Base-by-base conservation (phyloP, 2,113 vertebrate species). In the Caranx ignobilis region DNA sequence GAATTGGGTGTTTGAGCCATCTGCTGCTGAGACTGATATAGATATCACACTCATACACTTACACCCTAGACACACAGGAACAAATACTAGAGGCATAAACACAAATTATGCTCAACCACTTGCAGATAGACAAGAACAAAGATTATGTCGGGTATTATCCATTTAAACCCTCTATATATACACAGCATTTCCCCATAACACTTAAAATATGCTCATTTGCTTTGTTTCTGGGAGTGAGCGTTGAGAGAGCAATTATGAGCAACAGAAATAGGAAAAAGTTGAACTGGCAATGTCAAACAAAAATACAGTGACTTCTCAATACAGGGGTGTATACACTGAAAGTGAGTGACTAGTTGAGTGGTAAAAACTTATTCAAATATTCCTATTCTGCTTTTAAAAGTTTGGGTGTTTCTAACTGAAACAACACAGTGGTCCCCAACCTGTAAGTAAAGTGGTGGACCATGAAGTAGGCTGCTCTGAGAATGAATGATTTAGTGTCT, bases 11-110 rank as follows among this genome's bases (percentile, higher is more conserved):
- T 79, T 80, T 86, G 75, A 39, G 68, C 87, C 89, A 86, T 89
- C 85, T 88, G 87, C 83, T 85, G 60, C 81, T 71, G 71, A 78
- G 72, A 85, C 57, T 77, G 85, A 91, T 84, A 84, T 75, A 89
- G 80, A 68, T 77, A 73, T 84, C 72, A 68, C 54, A 76, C 71
- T 63, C 13, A 37, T 19, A 19, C 43, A 68, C 39, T 37, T 45
- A 31, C 59, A 52, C 31, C 31, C 13, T 11, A 79, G 12, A 47
- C 15, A 62, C 59, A 73, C 39, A 21, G 31, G 32, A 48, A 71
- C 35, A 47, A 34, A 52, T 18, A 52, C 26, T 34, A 31, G 16
- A 68, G 4, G 21, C 76, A 41, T 5, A 26, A 26, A 43, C 34
- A 48, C 34, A 63, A n/a, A 52, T 41, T 37, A 32, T 76, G 61